Evolutionary conservation across 2,797 vertebrate species (phyloP).

Genomic region (Crocidura indochinensis): DNA sequence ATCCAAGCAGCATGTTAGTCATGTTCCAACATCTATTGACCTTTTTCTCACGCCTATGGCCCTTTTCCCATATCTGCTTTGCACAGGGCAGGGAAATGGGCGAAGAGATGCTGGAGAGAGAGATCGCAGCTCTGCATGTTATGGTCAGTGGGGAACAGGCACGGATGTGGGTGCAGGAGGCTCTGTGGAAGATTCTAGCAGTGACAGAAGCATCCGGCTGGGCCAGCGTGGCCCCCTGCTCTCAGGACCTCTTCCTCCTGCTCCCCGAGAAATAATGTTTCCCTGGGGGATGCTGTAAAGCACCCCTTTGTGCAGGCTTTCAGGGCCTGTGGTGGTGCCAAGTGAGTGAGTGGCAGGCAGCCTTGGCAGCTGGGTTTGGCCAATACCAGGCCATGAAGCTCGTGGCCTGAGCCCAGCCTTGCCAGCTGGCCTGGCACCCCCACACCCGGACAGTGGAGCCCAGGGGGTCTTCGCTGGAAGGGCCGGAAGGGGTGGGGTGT

Average conservation of each 20-base stretch:
- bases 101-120: too few relatives aligned
- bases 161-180: neutral
- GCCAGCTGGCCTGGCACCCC: slow-evolving; percentile 84
- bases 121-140: too few relatives aligned
- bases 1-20: too few relatives aligned
- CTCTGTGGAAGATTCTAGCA: neutral
- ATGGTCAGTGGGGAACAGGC: too few relatives aligned
- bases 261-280: slow-evolving; percentile 81
- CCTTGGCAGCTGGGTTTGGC: slow-evolving; percentile 84
- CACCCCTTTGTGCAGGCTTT: slow-evolving; percentile 84
- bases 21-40: too few relatives aligned
- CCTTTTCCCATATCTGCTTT: too few relatives aligned
- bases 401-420: slow-evolving; percentile 77
- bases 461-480: neutral
- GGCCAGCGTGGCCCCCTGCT: neutral
- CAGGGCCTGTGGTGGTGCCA: slow-evolving; percentile 83
- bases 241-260: slow-evolving; percentile 74
- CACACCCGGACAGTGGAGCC: slow-evolving; percentile 70
- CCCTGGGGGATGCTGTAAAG: slow-evolving; percentile 77
- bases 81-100: too few relatives aligned
- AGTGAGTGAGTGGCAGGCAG: slow-evolving; percentile 83
- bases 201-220: neutral
- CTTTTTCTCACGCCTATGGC: too few relatives aligned
- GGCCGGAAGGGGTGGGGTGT: neutral
- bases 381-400: slow-evolving; percentile 82